Conservation (phyloP, 2,888 invertebrate species). For the Bombylius discolor region DNA sequence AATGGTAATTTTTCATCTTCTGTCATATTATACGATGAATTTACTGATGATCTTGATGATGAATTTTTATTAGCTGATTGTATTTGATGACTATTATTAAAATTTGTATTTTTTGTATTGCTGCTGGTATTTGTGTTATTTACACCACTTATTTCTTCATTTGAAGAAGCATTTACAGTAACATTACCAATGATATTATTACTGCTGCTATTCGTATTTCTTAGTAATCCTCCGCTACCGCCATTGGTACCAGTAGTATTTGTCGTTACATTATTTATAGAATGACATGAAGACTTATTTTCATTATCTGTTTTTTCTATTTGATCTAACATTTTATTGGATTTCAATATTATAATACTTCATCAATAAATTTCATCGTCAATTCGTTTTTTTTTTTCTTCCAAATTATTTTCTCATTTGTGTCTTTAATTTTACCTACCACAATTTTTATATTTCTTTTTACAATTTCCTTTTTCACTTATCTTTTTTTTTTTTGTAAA, state of each 20-base stretch:
- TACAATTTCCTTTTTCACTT: no score
- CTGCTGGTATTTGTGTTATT: not conserved
- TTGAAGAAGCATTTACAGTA: not conserved
- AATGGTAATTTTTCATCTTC: slow-evolving; percentile 23
- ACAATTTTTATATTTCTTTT: no score
- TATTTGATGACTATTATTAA: no score
- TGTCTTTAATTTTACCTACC: no score
- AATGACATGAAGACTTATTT: not conserved
- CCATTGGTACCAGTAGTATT: not conserved
- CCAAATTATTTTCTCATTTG: not conserved
- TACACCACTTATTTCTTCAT: not conserved
- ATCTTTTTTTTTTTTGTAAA: no score
- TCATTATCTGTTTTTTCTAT: not conserved
- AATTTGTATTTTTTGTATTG: not conserved
- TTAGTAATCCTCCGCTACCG: no score
- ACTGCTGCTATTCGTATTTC: not conserved
- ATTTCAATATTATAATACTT: not conserved
- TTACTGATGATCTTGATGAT: no score
- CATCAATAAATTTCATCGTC: not conserved
- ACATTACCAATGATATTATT: not conserved
- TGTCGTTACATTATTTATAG: not conserved
- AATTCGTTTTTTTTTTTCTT: not conserved
- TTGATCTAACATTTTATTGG: not conserved
- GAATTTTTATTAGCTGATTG: no score
- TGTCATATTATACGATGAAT: not conserved